phyloP scores from a whole-genome alignment of 1,140 invertebrate genomes.

The Harlomillsia oculata region DNA sequence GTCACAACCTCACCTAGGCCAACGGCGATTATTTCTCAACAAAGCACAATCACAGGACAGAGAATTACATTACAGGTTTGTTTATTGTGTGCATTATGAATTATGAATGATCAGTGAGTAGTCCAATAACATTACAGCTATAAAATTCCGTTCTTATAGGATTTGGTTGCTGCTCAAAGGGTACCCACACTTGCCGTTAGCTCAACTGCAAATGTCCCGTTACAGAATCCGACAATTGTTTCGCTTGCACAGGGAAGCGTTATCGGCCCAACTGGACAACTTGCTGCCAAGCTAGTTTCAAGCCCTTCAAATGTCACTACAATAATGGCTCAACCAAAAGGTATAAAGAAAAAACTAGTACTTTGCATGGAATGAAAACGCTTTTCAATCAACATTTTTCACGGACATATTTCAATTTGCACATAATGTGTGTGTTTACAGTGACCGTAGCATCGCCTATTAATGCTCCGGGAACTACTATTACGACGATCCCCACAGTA shows the following conservation, averaged over 20 bases:
- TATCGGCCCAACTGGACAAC: background rate
- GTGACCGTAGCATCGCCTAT: no score
- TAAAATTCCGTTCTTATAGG: background rate
- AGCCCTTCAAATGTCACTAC: background rate
- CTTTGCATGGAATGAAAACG: no score
- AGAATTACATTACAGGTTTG: no score
- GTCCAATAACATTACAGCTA: background rate
- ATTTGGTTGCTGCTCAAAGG: conserved; percentile 3
- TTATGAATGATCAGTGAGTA: background rate
- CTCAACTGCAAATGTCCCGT: background rate
- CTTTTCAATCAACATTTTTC: no score
- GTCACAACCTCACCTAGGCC: background rate
- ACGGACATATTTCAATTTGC: no score
- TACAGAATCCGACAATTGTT: conserved; percentile 10
- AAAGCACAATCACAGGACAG: background rate
- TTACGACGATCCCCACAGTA: background rate
- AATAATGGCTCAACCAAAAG: background rate
- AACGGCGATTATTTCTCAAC: background rate
- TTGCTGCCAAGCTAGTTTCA: background rate
- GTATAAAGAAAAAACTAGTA: no score
- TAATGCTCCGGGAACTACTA: no score
- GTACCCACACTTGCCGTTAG: background rate
- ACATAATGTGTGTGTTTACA: no score
- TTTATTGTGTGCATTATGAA: no score
- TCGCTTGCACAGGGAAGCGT: conserved; percentile 2